Conservation (phyloP, 2,113 vertebrate genomes). For the Callospermophilus lateralis region DNA sequence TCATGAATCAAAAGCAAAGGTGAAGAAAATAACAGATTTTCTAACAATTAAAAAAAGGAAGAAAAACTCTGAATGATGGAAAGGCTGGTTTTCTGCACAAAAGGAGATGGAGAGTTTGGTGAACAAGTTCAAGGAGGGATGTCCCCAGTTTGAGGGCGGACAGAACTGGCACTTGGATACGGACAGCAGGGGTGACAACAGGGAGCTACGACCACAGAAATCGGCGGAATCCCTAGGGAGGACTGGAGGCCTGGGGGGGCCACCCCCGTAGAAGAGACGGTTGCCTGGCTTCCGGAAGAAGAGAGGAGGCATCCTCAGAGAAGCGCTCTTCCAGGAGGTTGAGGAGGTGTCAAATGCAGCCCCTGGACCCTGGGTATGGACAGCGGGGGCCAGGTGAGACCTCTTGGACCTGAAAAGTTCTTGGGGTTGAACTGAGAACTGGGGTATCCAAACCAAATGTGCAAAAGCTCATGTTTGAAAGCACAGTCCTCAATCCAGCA, state of each 20-base stretch:
- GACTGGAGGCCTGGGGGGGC: background rate
- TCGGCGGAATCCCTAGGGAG: background rate
- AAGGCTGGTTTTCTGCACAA: background rate
- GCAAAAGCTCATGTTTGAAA: too few species aligned
- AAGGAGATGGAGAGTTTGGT: background rate
- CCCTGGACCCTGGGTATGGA: background rate
- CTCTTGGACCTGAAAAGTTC: background rate
- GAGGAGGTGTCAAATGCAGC: background rate
- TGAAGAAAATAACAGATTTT: background rate
- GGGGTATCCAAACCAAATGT: too few species aligned
- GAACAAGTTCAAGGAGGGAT: background rate
- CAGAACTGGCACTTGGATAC: background rate
- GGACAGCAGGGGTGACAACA: rapidly evolving
- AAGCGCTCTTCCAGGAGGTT: background rate
- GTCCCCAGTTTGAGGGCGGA: background rate
- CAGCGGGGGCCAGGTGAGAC: background rate
- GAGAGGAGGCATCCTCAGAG: background rate
- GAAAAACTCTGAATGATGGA: background rate
- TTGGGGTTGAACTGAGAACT: background rate
- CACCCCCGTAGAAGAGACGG: background rate
- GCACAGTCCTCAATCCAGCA: too few species aligned
- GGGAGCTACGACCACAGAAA: background rate
- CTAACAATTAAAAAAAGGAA: background rate
- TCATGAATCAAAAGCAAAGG: background rate
- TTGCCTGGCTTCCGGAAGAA: background rate